Evolutionary conservation across 1,140 invertebrate genomes (phyloP), one percentile per base, ranked within the genome.

Genomic region (Colletes latitarsis): DNA sequence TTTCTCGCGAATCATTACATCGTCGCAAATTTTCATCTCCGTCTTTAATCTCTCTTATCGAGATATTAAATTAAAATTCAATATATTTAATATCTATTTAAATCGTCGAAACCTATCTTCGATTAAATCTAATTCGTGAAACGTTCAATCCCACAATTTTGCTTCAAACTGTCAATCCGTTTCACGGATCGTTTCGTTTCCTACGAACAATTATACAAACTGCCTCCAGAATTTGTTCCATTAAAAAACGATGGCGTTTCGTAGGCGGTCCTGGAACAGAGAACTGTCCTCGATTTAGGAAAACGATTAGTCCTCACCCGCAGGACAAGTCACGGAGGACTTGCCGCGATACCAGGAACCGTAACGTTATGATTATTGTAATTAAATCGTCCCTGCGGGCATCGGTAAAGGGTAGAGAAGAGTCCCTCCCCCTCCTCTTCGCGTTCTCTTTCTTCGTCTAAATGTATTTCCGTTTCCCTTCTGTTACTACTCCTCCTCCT

Each of bases 341-440:
- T 69, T 53, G 82, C 77, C 84, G 79, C 78, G 86, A 88, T 91
- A 89, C 88, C 85, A 82, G 82, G 91, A 91, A 91, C 88, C 86
- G 84, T 84, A 83, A 85, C 86, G 88, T 82, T 82, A 87, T 90
- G 90, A 92, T 92, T 91, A 92, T 92, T 92, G 90, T 91, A 91
- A 92, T 92, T 91, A 92, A 91, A 91, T 89, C 88, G 89, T 87
- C 87, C 84, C 82, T 58, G 19, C 64, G 55, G 82, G 86, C 67
- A 83, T 82, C 83, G 74, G 55, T 77, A 77, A 84, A 77, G 72
- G 84, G 49, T 81, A 84, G 60, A 60, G 58, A 64, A 49, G 17
- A 49, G 46, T 49, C 75, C 82, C 46, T 63, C 46, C 55, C 41
- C 69, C 30, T 30, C 53, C 60, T 63, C 81, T 74, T 73, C 72